A percentile compares a stretch with the other conserved stretches of the same genome.
Evolutionary conservation across 35 echinoderm and acorn worm genomes (phyloP).

Genomic region (Holothuria glaberrima): DNA sequence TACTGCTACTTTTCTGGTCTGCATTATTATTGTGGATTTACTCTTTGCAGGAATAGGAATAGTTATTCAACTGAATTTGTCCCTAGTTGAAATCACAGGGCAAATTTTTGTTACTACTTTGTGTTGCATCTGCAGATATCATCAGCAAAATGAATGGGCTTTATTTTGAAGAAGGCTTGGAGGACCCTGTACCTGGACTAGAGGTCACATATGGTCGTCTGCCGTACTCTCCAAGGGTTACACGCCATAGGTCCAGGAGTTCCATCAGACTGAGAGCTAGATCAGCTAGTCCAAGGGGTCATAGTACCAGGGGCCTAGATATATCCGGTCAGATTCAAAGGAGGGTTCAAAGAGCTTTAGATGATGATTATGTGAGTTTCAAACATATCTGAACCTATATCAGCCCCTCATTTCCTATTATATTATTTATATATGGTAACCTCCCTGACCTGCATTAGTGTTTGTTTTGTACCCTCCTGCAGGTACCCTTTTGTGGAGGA

Average conservation of each 20-base stretch:
- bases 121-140: slow-evolving; percentile 21
- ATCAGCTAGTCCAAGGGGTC: slow-evolving; percentile 47
- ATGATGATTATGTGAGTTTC: slow-evolving; percentile 76
- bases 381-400: too few species aligned
- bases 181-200: slow-evolving; percentile 33
- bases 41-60: neutral
- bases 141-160: slow-evolving; percentile 58
- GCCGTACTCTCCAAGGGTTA: slow-evolving; percentile 78
- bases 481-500: too few species aligned
- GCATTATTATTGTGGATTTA: neutral
- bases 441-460: too few species aligned
- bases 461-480: too few species aligned
- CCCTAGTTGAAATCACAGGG: too few species aligned
- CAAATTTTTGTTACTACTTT: neutral
- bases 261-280: slow-evolving; percentile 39
- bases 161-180: neutral
- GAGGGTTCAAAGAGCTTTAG: slow-evolving; percentile 74
- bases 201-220: slow-evolving; percentile 79
- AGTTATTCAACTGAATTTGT: neutral
- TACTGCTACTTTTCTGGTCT: neutral
- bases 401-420: too few species aligned
- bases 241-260: slow-evolving; percentile 56
- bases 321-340: slow-evolving; percentile 67
- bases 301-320: neutral
- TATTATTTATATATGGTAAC: too few species aligned